A percentile compares a stretch with the other conserved stretches of the same genome.
Evolutionary conservation across 1,140 invertebrate species (phyloP).

Genomic region (Caligus rogercresseyi): DNA sequence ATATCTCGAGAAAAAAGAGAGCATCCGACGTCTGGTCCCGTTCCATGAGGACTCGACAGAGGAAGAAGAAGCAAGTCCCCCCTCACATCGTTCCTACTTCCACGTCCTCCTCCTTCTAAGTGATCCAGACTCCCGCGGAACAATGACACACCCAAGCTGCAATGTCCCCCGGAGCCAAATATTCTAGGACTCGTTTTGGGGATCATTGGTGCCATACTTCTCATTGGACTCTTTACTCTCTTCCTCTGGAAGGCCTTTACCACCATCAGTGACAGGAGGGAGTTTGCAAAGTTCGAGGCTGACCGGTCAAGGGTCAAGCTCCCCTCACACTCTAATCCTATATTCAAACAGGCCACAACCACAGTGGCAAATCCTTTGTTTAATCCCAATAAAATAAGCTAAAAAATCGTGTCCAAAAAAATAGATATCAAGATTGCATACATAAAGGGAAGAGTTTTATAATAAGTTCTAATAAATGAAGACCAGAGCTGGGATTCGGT

Average conservation of each 20-base stretch:
- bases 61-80: not conserved
- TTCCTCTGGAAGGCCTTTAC: conserved; percentile 90
- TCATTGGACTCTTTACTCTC: conserved; percentile 66
- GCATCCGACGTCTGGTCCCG: not conserved
- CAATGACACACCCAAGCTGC: not conserved
- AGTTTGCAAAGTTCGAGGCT: conserved; percentile 93
- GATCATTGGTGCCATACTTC: conserved; percentile 80
- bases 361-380: conserved; percentile 97
- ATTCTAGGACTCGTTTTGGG: conserved; percentile 85
- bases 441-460: too few relatives aligned
- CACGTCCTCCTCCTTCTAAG: not conserved
- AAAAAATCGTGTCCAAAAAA: not conserved
- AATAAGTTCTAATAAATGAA: too few relatives aligned
- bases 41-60: too few relatives aligned
- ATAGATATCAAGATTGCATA: too few relatives aligned
- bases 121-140: not conserved
- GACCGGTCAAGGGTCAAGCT: conserved; percentile 85
- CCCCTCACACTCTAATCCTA: conserved; percentile 50
- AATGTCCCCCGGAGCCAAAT: conserved; percentile 26
- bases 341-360: conserved; percentile 93
- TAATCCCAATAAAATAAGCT: conserved; percentile 25
- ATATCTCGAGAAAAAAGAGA: not conserved
- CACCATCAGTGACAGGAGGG: conserved; percentile 80
- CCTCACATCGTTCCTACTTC: not conserved
- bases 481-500: too few relatives aligned